Evolutionary conservation across 2,113 vertebrate species (phyloP).

Genomic region (Hyperopisus bebe): DNA sequence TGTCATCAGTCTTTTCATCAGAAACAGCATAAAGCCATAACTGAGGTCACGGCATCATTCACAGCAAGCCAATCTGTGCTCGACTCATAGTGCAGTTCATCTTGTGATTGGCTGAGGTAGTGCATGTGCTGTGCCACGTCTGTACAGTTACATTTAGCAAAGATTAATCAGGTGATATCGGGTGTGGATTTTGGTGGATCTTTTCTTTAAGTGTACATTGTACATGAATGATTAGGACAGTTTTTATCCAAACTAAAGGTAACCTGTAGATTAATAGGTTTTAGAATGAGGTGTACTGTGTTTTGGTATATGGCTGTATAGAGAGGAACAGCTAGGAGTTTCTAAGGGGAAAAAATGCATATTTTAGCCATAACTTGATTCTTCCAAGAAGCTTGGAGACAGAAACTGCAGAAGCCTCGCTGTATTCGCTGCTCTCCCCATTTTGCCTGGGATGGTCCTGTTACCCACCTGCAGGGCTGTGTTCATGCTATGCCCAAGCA

Average conservation of each 20-base stretch:
- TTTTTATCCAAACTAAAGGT: neutral
- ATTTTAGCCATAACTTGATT: neutral
- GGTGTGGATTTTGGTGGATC: neutral
- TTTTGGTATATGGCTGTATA: neutral
- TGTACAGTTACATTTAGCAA: neutral
- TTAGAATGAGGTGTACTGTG: neutral
- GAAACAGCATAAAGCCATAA: neutral
- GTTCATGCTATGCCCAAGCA: neutral
- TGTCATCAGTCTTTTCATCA: neutral
- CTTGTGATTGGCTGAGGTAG: slow-evolving; percentile 12
- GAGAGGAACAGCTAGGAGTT: neutral
- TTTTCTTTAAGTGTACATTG: neutral
- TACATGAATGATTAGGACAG: neutral
- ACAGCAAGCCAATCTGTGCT: slow-evolving; percentile 4
- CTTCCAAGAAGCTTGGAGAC: neutral
- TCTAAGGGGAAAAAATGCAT: neutral
- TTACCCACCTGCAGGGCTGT: neutral
- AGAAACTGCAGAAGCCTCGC: neutral
- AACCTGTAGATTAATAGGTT: neutral
- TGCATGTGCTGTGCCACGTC: neutral
- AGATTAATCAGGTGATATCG: neutral
- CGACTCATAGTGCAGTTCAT: neutral
- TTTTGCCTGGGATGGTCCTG: neutral
- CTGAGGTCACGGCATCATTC: neutral
- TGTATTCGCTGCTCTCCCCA: neutral